phyloP scores from a whole-genome alignment of 2,888 invertebrate genomes.

The Aphidoletes aphidimyza region DNA sequence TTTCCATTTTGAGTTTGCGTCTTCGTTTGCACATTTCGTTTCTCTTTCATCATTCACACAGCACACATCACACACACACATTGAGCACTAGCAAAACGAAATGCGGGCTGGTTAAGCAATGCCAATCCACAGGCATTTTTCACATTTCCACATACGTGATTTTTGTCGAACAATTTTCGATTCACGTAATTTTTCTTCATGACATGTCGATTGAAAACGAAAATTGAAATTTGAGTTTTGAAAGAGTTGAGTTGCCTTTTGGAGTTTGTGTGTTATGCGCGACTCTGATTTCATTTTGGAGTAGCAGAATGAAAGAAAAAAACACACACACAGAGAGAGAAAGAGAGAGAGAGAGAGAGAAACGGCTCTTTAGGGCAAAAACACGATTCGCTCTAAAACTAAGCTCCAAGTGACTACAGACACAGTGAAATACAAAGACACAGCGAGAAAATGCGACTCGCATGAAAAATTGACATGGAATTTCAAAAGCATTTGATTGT shows the following conservation, averaged over 20 bases:
- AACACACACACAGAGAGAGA: too few species aligned
- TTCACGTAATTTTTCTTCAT: constrained; percentile 21
- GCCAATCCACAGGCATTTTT: background rate
- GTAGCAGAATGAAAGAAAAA: background rate
- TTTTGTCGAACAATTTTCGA: background rate
- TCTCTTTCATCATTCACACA: background rate
- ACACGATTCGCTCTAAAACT: too few species aligned
- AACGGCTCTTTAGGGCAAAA: too few species aligned
- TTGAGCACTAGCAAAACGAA: background rate
- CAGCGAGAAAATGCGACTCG: background rate
- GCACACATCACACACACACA: background rate
- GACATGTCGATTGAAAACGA: constrained; percentile 1
- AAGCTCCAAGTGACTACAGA: too few species aligned
- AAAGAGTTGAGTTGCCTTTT: background rate
- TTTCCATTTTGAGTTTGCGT: too few species aligned
- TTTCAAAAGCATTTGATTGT: background rate
- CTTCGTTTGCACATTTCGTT: background rate
- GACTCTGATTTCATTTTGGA: background rate
- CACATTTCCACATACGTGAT: background rate
- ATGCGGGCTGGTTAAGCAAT: background rate
- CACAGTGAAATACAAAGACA: background rate
- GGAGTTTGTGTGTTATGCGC: too few species aligned
- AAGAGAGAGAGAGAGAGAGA: too few species aligned
- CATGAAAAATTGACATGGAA: background rate
- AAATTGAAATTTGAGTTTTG: background rate